phyloP scores from a whole-genome alignment of 1,140 invertebrate genomes.

The Nasonia vitripennis region DNA sequence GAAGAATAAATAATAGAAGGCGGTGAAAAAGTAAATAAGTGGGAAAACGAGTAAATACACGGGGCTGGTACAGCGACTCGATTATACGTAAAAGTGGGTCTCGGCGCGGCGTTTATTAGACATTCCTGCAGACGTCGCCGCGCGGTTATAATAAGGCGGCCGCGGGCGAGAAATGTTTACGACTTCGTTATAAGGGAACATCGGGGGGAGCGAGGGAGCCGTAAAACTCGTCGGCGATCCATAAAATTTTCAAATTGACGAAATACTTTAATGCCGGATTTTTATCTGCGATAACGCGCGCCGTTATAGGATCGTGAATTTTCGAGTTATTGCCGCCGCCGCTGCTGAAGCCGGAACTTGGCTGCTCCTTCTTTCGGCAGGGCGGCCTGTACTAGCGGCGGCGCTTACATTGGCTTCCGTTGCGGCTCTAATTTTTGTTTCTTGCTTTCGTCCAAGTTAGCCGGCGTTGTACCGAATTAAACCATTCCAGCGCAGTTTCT shows the following conservation, averaged over 20 bases:
- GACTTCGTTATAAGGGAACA: slow-evolving; percentile 38
- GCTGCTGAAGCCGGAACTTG: not conserved
- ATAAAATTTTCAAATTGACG: slow-evolving; percentile 23
- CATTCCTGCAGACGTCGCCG: slow-evolving; percentile 58
- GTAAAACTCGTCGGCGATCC: slow-evolving; percentile 19
- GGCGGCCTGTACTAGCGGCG: too few relatives aligned
- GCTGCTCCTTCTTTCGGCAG: not conserved
- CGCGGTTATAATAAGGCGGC: slow-evolving; percentile 26
- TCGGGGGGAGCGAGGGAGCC: not conserved
- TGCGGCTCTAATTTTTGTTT: too few relatives aligned
- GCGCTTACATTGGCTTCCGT: too few relatives aligned
- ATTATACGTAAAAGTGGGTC: too few relatives aligned
- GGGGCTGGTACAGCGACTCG: too few relatives aligned
- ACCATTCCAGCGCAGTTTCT: too few relatives aligned
- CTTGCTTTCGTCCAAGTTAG: too few relatives aligned
- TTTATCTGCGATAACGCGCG: slow-evolving; percentile 9
- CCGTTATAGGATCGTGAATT: slow-evolving; percentile 5
- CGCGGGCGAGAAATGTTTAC: slow-evolving; percentile 29
- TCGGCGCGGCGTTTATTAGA: slow-evolving; percentile 60
- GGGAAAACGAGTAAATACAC: too few relatives aligned
- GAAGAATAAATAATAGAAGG: too few relatives aligned
- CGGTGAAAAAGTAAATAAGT: too few relatives aligned
- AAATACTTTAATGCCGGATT: slow-evolving; percentile 12
- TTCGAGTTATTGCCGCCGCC: not conserved
- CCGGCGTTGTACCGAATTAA: too few relatives aligned